A percentile compares a stretch with the other conserved stretches of the same genome.
These are phyloP conservation scores for Eugnorisma glareosa DNA, from an alignment of 2,888 invertebrate genomes.

Conservation along the genomic window DNA sequence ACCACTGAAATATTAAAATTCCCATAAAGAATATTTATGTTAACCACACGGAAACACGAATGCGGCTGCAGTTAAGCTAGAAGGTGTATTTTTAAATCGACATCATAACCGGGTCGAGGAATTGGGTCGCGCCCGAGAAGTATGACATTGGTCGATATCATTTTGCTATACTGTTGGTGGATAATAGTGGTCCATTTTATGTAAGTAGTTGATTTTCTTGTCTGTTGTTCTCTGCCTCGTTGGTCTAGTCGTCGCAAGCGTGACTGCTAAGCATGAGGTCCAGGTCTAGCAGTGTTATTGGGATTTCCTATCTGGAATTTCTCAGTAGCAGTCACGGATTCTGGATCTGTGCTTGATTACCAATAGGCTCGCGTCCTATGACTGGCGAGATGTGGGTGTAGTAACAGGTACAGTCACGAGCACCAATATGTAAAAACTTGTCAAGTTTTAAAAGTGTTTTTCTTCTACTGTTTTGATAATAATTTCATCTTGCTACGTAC, in stretches of 20 bases:
- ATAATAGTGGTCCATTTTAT: slow-evolving; percentile 8
- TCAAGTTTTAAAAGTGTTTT: no score
- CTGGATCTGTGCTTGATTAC: no score
- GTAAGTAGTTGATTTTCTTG: neutral
- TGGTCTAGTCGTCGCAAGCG: neutral
- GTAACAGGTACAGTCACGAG: no score
- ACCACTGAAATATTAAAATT: neutral
- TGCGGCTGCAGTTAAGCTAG: slow-evolving; percentile 28
- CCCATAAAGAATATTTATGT: neutral
- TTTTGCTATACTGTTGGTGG: slow-evolving; percentile 18
- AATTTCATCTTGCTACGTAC: no score
- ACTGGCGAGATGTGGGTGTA: neutral
- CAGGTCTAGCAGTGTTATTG: neutral
- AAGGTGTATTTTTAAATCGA: slow-evolving; percentile 55
- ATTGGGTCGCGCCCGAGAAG: slow-evolving; percentile 66
- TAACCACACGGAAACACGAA: slow-evolving; percentile 6
- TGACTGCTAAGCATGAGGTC: neutral
- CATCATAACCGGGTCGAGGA: slow-evolving; percentile 64
- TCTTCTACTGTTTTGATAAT: no score
- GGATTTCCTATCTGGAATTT: no score
- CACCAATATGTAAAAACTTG: no score
- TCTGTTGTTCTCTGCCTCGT: neutral
- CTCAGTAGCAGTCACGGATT: no score
- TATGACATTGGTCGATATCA: slow-evolving; percentile 68
- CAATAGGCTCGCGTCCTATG: no score